These are phyloP conservation scores for Chloebia gouldiae DNA, from an alignment of 2,113 vertebrate species.

Conservation along the genomic window DNA sequence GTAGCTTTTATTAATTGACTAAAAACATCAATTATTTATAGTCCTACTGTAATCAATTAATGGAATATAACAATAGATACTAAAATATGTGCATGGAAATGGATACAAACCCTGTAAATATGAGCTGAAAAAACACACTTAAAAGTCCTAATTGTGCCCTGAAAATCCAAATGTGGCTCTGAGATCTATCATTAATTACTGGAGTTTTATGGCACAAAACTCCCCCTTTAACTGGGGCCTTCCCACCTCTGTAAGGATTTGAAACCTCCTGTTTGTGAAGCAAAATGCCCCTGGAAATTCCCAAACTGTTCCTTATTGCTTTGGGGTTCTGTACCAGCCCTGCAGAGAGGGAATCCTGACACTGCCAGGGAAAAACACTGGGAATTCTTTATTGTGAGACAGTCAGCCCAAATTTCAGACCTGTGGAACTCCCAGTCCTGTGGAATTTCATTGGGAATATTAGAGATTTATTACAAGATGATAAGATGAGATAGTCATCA, in stretches of 20 bases:
- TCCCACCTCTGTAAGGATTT: background rate
- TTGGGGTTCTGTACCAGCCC: background rate
- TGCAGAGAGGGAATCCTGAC: background rate
- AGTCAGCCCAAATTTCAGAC: background rate
- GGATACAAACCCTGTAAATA: background rate
- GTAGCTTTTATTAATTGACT: background rate
- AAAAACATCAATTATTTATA: background rate
- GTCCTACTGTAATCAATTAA: background rate
- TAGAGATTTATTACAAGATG: background rate
- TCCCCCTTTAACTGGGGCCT: background rate
- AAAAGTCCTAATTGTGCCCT: background rate
- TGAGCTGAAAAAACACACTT: background rate
- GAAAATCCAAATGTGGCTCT: background rate
- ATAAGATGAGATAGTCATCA: background rate
- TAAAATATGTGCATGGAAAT: background rate
- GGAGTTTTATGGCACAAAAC: background rate
- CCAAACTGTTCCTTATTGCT: background rate
- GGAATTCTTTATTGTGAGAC: background rate
- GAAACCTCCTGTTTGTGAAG: background rate
- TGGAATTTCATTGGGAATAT: background rate
- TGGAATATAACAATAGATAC: background rate
- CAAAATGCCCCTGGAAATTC: background rate
- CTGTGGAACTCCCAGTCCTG: background rate
- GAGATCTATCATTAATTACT: background rate
- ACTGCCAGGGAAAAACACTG: background rate